Evolutionary conservation across 1,140 invertebrate genomes (phyloP).

Genomic region (Ctenoplectra terminalis): DNA sequence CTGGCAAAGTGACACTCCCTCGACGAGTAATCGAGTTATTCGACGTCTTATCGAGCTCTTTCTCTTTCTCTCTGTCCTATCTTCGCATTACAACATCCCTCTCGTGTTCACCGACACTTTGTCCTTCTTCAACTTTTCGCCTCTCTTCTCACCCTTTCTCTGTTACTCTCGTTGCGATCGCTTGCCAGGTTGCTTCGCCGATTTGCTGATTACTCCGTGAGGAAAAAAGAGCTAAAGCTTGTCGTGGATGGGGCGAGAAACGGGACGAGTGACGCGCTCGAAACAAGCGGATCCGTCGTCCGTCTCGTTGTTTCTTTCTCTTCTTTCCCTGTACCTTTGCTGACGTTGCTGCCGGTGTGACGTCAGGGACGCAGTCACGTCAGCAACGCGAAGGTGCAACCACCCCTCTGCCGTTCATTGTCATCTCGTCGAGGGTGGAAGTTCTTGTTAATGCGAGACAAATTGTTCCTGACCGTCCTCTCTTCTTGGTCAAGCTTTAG

Average conservation of each 20-base stretch:
- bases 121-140: conserved; percentile 7
- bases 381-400: conserved; percentile 36
- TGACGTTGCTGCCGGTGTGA: conserved; percentile 55
- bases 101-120: conserved; percentile 14
- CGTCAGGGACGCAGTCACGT: conserved; percentile 49
- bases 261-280: conserved; percentile 54
- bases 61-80: neutral
- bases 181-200: conserved; percentile 70
- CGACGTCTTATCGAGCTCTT: conserved; percentile 70
- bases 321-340: conserved; percentile 25
- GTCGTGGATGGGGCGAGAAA: conserved; percentile 21
- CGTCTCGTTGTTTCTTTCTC: conserved; percentile 8
- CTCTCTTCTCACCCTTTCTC: conserved; percentile 2
- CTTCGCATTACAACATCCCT: conserved; percentile 26
- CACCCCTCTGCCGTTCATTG: conserved; percentile 14
- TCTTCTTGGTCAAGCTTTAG: neutral
- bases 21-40: conserved; percentile 79
- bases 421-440: neutral
- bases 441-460: conserved; percentile 21
- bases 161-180: conserved; percentile 50
- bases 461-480: conserved; percentile 29
- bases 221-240: conserved; percentile 29
- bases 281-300: conserved; percentile 57
- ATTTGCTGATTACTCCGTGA: conserved; percentile 77
- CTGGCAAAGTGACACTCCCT: conserved; percentile 77